phyloP scores from a whole-genome alignment of 2,113 vertebrate species.

The Benitochromis conjunctus region DNA sequence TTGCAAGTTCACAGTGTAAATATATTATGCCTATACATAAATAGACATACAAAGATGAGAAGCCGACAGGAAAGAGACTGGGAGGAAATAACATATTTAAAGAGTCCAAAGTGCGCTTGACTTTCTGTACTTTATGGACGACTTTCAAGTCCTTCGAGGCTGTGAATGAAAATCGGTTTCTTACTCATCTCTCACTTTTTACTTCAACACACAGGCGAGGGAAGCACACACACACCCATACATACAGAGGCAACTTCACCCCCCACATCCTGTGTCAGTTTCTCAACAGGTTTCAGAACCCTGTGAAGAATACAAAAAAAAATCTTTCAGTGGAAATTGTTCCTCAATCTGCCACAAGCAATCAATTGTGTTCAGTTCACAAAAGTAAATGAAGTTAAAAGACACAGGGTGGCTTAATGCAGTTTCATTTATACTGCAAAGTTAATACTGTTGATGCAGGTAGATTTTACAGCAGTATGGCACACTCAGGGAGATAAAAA shows the following conservation, averaged over 20 bases:
- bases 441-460: neutral
- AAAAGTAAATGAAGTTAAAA: neutral
- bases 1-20: neutral
- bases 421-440: neutral
- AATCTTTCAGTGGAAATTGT: neutral
- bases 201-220: neutral
- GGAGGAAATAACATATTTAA: neutral
- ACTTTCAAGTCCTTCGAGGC: neutral
- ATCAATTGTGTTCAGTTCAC: neutral
- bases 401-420: neutral
- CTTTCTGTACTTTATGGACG: neutral
- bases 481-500: neutral
- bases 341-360: neutral
- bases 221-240: neutral
- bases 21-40: neutral
- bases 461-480: neutral
- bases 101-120: neutral
- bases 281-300: conserved; percentile 39
- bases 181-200: neutral
- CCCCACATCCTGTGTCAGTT: conserved; percentile 58
- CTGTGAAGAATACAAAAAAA: neutral
- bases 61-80: neutral
- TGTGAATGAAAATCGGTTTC: neutral
- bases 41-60: neutral
- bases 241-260: neutral